A percentile compares a stretch with the other conserved stretches of the same genome.
These are phyloP conservation scores for Marisa cornuarietis DNA, from an alignment of 1,140 invertebrate species.

Conservation along the genomic window DNA sequence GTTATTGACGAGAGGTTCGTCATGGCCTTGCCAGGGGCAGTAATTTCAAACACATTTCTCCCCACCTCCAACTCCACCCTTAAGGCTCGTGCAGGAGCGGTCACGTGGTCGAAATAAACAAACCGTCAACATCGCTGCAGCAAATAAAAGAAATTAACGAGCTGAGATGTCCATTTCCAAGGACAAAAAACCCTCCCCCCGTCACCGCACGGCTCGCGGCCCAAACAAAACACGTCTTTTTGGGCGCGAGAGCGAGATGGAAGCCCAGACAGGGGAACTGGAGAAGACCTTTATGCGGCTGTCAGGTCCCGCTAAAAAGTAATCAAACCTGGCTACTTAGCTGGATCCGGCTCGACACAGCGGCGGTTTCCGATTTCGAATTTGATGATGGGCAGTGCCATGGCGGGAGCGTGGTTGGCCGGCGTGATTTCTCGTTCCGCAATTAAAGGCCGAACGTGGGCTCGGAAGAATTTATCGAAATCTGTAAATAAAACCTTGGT, in stretches of 20 bases:
- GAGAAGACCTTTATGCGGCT: not conserved
- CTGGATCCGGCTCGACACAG: slow-evolving; percentile 2
- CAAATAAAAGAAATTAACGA: too few relatives aligned
- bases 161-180: slow-evolving; percentile 2
- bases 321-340: slow-evolving; percentile 18
- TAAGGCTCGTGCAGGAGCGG: not conserved
- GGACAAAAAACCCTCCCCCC: not conserved
- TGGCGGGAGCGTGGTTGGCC: not conserved
- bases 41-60: too few relatives aligned
- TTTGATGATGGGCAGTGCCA: slow-evolving; percentile 1
- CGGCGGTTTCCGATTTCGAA: slow-evolving; percentile 10
- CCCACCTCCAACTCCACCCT: too few relatives aligned
- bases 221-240: not conserved
- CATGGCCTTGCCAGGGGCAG: too few relatives aligned
- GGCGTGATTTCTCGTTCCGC: not conserved
- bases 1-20: too few relatives aligned
- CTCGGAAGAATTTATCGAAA: slow-evolving; percentile 1
- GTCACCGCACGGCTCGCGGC: too few relatives aligned
- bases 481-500: slow-evolving; percentile 7
- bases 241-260: not conserved
- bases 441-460: slow-evolving; percentile 1
- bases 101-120: slow-evolving; percentile 4
- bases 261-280: not conserved
- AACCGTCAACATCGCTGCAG: not conserved
- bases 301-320: slow-evolving; percentile 8